phyloP scores from a whole-genome alignment of 2,888 invertebrate species.

The Nasonovia ribisnigri region DNA sequence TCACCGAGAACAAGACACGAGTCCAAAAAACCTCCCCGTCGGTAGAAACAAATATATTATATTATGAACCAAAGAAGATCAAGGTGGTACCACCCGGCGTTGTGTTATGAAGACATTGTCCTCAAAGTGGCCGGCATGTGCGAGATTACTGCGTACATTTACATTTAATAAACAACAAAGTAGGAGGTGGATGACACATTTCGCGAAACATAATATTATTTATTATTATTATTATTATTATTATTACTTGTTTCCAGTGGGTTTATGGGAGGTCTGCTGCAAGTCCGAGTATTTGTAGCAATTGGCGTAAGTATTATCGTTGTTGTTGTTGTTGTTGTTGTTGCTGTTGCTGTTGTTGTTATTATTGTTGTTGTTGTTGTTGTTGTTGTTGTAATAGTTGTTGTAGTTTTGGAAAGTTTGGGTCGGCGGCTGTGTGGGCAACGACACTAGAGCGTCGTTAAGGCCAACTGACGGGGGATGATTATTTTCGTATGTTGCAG shows the following conservation, averaged over 20 bases:
- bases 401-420: neutral
- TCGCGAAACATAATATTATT: neutral
- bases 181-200: neutral
- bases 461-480: neutral
- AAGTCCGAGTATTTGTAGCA: neutral
- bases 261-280: too few species aligned
- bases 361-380: neutral
- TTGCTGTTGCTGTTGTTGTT: slow-evolving; percentile 10
- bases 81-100: neutral
- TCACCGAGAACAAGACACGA: neutral
- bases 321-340: neutral
- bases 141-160: neutral
- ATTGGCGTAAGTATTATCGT: neutral
- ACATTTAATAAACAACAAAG: neutral
- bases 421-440: neutral
- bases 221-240: neutral
- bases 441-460: neutral
- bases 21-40: neutral
- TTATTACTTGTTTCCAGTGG: slow-evolving; percentile 10
- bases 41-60: neutral
- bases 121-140: neutral
- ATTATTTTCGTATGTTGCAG: neutral
- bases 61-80: neutral
- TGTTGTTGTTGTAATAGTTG: slow-evolving; percentile 28
- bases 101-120: neutral